These are phyloP conservation scores for Spisula solida DNA, from an alignment of 2,888 invertebrate species.

Conservation along the genomic window DNA sequence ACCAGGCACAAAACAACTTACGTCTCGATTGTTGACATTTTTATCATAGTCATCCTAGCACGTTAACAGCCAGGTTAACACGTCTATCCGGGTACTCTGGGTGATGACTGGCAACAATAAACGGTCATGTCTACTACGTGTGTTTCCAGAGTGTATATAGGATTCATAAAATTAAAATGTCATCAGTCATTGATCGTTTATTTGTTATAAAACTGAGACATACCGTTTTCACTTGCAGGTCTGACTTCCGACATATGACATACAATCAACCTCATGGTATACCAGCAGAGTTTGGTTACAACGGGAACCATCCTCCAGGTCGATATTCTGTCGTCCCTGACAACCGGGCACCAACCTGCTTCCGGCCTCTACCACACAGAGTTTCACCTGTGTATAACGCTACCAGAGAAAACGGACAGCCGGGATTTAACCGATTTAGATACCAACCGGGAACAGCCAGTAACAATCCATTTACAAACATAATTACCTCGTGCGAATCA, in stretches of 20 bases:
- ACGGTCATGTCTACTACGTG: too few relatives aligned
- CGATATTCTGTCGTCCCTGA: slow-evolving; percentile 8
- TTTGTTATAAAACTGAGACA: too few relatives aligned
- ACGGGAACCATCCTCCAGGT: neutral
- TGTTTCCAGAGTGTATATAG: too few relatives aligned
- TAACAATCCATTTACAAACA: neutral
- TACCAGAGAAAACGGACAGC: slow-evolving; percentile 22
- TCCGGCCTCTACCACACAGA: slow-evolving; percentile 48
- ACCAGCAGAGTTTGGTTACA: slow-evolving; percentile 69
- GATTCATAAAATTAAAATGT: too few relatives aligned
- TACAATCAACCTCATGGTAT: slow-evolving; percentile 75
- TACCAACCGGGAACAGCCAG: neutral
- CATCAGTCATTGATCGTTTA: neutral
- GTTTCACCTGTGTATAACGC: slow-evolving; percentile 36
- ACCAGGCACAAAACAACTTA: too few relatives aligned
- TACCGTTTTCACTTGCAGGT: slow-evolving; percentile 50
- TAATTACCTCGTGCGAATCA: neutral
- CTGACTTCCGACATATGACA: slow-evolving; percentile 74
- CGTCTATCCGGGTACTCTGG: too few relatives aligned
- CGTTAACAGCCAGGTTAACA: too few relatives aligned
- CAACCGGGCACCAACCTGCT: slow-evolving; percentile 11
- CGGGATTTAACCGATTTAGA: slow-evolving; percentile 21
- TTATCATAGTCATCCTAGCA: too few relatives aligned
- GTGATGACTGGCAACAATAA: too few relatives aligned
- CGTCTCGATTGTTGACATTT: too few relatives aligned